Evolutionary conservation across 2,888 invertebrate genomes (phyloP).

Genomic region (Drosophila anomalata): DNA sequence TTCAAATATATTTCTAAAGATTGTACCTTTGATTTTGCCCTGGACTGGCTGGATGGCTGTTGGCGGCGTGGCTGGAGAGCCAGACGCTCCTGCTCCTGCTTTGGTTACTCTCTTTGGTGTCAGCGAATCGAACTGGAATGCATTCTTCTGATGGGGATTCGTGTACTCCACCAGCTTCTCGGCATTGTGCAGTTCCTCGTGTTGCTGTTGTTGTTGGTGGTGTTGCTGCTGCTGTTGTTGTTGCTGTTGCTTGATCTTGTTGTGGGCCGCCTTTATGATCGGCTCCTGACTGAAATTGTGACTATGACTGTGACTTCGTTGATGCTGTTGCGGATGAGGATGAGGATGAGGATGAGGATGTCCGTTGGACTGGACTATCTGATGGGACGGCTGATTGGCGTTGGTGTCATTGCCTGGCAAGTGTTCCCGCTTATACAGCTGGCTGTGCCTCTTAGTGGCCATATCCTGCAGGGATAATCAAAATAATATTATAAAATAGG

Average conservation of each 20-base stretch:
- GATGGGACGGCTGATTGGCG: slow-evolving; percentile 44
- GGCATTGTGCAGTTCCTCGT: slow-evolving; percentile 83
- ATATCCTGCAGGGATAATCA: slow-evolving; percentile 37
- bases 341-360: slow-evolving; percentile 37
- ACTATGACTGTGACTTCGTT: slow-evolving; percentile 70
- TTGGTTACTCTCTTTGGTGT: slow-evolving; percentile 82
- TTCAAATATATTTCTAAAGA: too few species aligned
- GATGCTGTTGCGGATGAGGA: slow-evolving; percentile 56
- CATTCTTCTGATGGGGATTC: slow-evolving; percentile 83
- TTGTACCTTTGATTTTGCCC: slow-evolving; percentile 51
- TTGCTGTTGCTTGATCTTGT: slow-evolving; percentile 68
- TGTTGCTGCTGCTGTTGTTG: slow-evolving; percentile 54
- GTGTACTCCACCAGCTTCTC: slow-evolving; percentile 83
- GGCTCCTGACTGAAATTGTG: slow-evolving; percentile 68
- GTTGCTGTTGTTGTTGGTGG: slow-evolving; percentile 54
- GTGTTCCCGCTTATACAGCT: slow-evolving; percentile 67
- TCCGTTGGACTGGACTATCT: slow-evolving; percentile 7
- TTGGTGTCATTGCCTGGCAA: slow-evolving; percentile 46
- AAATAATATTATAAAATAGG: too few species aligned
- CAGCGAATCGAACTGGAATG: slow-evolving; percentile 84
- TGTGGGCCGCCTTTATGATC: slow-evolving; percentile 58
- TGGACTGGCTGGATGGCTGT: slow-evolving; percentile 36
- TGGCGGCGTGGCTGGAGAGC: slow-evolving; percentile 38
- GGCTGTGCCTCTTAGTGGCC: slow-evolving; percentile 62
- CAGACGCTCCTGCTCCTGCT: slow-evolving; percentile 52